These are phyloP conservation scores for Limnephilus marmoratus DNA, from an alignment of 2,888 invertebrate genomes.

Conservation along the genomic window DNA sequence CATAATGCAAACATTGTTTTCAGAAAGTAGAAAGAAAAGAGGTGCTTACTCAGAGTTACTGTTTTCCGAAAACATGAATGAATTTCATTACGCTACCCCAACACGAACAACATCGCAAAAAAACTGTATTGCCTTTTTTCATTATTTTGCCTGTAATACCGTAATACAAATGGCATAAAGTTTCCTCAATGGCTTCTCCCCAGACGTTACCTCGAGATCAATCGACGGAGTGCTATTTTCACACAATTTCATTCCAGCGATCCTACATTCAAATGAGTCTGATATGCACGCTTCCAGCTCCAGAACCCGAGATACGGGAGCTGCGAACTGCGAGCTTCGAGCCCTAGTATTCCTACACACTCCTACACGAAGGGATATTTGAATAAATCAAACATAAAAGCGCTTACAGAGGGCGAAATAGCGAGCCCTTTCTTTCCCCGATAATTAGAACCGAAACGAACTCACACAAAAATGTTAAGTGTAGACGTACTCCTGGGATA, in stretches of 20 bases:
- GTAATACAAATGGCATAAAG: constrained; percentile 39
- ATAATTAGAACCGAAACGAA: constrained; percentile 62
- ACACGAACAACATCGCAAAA: background rate
- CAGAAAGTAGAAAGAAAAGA: background rate
- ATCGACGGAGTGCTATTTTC: constrained; percentile 48
- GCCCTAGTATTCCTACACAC: background rate
- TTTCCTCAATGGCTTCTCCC: constrained; percentile 35
- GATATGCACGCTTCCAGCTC: background rate
- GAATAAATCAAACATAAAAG: constrained; percentile 64
- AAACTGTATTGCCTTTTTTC: constrained; percentile 20
- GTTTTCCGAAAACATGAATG: background rate
- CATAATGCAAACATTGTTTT: background rate
- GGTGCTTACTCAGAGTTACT: background rate
- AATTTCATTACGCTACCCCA: constrained; percentile 2
- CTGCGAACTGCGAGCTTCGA: background rate
- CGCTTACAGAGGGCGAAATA: constrained; percentile 31
- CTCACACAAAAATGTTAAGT: constrained; percentile 31
- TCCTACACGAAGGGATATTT: constrained; percentile 46
- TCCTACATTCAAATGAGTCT: constrained; percentile 51
- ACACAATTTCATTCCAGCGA: constrained; percentile 50
- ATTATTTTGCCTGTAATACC: constrained; percentile 17
- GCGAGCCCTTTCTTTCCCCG: constrained; percentile 59
- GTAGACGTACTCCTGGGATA: constrained; percentile 46
- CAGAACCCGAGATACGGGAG: background rate
- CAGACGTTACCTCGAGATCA: constrained; percentile 39